A percentile compares a stretch with the other conserved stretches of the same genome.
Evolutionary conservation across 1,140 invertebrate species (phyloP).

Genomic region (Conus ventricosus): DNA sequence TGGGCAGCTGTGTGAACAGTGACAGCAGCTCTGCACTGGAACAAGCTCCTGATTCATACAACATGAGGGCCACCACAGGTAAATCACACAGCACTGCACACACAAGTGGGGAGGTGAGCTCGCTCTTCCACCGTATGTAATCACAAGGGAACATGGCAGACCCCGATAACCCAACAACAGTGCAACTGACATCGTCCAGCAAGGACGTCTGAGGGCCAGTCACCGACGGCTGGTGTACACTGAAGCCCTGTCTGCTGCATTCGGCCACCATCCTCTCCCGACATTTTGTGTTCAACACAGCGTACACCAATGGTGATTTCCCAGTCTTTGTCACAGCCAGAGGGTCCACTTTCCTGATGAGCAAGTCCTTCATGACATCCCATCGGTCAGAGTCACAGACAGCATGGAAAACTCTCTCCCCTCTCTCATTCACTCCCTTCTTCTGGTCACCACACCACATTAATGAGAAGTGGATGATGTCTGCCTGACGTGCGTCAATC

Average conservation of each 20-base stretch:
- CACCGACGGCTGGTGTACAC: background rate
- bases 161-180: background rate
- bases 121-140: background rate
- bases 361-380: background rate
- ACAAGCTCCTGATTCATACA: slow-evolving; percentile 13
- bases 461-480: background rate
- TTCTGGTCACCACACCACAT: background rate
- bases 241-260: slow-evolving; percentile 6
- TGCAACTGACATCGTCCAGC: background rate
- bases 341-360: background rate
- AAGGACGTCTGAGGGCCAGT: background rate
- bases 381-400: background rate
- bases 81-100: background rate
- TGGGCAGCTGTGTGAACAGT: background rate
- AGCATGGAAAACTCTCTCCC: slow-evolving; percentile 1
- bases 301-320: slow-evolving; percentile 2
- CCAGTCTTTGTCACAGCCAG: background rate
- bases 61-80: background rate
- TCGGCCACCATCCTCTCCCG: background rate
- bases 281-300: background rate
- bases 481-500: background rate
- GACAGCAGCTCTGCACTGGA: background rate
- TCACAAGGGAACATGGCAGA: background rate
- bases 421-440: background rate
- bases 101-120: background rate